A percentile compares a stretch with the other conserved stretches of the same genome.
Conservation (phyloP, 2,797 vertebrate species). For the Liparis tanakae region DNA sequence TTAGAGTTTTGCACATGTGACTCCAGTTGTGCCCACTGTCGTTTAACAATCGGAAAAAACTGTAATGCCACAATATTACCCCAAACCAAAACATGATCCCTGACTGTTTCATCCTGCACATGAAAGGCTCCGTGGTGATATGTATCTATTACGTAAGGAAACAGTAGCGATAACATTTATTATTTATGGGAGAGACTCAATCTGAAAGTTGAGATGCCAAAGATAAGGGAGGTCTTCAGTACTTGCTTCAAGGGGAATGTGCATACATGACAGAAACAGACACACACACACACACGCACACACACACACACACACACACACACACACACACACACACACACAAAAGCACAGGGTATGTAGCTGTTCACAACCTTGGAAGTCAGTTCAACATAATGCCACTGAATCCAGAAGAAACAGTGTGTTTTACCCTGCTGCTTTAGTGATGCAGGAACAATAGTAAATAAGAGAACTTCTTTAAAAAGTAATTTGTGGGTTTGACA, state of each 20-base stretch:
- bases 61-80: slow-evolving; percentile 39
- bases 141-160: slow-evolving; percentile 69
- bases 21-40: too few species aligned
- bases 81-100: slow-evolving; percentile 61
- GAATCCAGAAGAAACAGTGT: slow-evolving; percentile 20
- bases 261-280: slow-evolving; percentile 13
- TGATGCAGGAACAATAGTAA: slow-evolving; percentile 10
- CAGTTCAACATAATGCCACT: slow-evolving; percentile 27
- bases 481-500: background rate
- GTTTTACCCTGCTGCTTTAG: slow-evolving; percentile 15
- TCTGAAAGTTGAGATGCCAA: slow-evolving; percentile 67
- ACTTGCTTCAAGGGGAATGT: slow-evolving; percentile 6
- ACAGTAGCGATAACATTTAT: slow-evolving; percentile 69
- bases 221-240: slow-evolving; percentile 45
- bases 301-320: slow-evolving; percentile 8
- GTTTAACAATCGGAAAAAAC: too few species aligned
- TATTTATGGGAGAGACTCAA: slow-evolving; percentile 71
- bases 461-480: slow-evolving; percentile 3
- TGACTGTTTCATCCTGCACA: slow-evolving; percentile 57
- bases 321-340: slow-evolving; percentile 9
- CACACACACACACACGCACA: slow-evolving; percentile 8
- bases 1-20: too few species aligned
- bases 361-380: slow-evolving; percentile 16
- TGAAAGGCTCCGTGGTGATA: slow-evolving; percentile 59
- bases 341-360: slow-evolving; percentile 5